phyloP scores from a whole-genome alignment of 2,113 vertebrate species.

The Proteles cristata region DNA sequence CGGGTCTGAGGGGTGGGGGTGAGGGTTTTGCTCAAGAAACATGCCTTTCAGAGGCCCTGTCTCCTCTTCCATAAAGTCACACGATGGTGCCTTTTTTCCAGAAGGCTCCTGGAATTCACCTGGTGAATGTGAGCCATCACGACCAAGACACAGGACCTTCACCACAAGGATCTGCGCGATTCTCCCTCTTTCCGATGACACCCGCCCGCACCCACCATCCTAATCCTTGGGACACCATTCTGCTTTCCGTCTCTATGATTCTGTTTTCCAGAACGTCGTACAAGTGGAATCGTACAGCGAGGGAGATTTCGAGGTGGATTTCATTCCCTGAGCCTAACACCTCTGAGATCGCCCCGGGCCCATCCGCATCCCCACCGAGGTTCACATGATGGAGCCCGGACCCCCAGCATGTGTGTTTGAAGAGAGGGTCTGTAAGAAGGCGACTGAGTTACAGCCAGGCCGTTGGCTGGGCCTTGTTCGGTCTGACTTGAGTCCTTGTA shows the following conservation, averaged over 20 bases:
- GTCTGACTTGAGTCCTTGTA: background rate
- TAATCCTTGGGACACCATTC: accelerated
- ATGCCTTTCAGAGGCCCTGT: background rate
- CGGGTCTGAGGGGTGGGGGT: background rate
- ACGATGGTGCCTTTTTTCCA: accelerated
- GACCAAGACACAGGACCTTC: background rate
- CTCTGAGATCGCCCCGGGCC: background rate
- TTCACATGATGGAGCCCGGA: background rate
- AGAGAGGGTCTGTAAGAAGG: background rate
- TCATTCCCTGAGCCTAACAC: accelerated
- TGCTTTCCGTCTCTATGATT: background rate
- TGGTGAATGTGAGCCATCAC: accelerated
- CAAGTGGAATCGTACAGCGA: accelerated
- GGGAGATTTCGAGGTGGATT: background rate
- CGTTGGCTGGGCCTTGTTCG: background rate
- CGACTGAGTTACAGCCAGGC: background rate
- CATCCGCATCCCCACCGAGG: accelerated
- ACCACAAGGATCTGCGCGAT: accelerated
- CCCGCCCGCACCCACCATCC: accelerated
- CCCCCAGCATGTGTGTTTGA: background rate
- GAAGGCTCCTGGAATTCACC: background rate
- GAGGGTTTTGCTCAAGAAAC: background rate
- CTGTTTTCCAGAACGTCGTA: background rate
- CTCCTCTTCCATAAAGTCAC: accelerated
- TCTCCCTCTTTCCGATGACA: background rate